A percentile compares a stretch with the other conserved stretches of the same genome.
These are phyloP conservation scores for Crypturellus undulatus DNA, from an alignment of 2,113 vertebrate genomes.

Conservation along the genomic window DNA sequence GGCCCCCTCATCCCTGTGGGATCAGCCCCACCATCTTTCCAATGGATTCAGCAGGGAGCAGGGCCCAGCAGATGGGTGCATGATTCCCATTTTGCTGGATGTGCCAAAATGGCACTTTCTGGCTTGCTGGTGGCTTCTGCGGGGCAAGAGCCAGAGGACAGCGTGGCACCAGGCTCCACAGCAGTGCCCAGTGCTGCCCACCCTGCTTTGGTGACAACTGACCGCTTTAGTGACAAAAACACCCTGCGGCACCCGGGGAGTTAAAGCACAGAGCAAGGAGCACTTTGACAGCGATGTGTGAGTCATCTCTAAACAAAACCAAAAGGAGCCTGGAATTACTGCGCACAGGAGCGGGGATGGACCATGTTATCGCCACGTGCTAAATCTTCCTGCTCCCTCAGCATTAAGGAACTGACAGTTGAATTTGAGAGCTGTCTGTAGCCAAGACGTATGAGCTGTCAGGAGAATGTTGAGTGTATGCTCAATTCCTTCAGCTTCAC, in stretches of 20 bases:
- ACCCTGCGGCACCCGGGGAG: neutral
- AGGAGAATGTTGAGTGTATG: neutral
- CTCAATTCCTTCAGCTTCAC: neutral
- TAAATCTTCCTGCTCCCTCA: neutral
- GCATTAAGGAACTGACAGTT: neutral
- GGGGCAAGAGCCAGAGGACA: too few relatives aligned
- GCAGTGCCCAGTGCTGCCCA: too few relatives aligned
- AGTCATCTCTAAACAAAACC: neutral
- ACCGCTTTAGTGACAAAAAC: neutral
- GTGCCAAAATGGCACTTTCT: fast-evolving
- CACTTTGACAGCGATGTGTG: neutral
- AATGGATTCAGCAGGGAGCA: neutral
- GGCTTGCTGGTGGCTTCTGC: neutral
- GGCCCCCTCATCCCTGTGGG: too few relatives aligned
- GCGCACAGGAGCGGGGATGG: neutral
- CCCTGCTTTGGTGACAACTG: too few relatives aligned
- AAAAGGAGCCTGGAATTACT: neutral
- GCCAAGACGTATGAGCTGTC: neutral
- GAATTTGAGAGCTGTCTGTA: neutral
- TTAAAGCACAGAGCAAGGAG: neutral
- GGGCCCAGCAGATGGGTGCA: neutral
- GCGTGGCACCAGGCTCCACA: neutral
- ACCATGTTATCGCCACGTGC: neutral
- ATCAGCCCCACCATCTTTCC: neutral
- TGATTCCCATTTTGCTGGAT: neutral